Base-by-base conservation (phyloP, 1,140 invertebrate genomes). In the Drosophila sp. region DNA sequence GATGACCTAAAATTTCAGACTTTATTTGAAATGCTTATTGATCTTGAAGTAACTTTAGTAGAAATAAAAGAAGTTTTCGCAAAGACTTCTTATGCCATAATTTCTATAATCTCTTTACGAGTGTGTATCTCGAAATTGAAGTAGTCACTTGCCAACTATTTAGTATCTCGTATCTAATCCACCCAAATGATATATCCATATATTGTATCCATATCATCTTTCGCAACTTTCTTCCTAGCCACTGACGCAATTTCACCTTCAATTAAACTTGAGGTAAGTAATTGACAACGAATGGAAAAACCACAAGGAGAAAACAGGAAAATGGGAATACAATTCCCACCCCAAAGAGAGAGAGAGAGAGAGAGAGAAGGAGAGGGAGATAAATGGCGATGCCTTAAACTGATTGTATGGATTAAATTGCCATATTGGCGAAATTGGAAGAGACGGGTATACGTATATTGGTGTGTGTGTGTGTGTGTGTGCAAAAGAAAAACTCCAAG, bases 391-490 rank as follows among this genome's bases (percentile, higher is more conserved):
- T 90, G 79, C 80, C 80, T 83, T 90, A 82, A 90, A 90, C 87
- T 81, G 87, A 90, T 91, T 91, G 85, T 91, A 67, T 73, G 90
- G 81, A 90, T 91, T 90, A 91, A 90, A 91, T 90, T 90, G 87
- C 87, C 80, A 84, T 91, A 91, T 91, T 91, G 89, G 81, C 54
- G 81, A 89, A 91, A 91, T 91, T 90, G 89, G 72, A 69, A 72
- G 71, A 73, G 84, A 80, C 85, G 66, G 44, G 44, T 27, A 50
- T 50, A 30, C 30, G 4, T 30, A 27, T 50, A 50, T 50, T 23
- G 44, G 44, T 29, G 38, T 44, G 30, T 55, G 69, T 44, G 64
- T 66, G 57, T 44, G 60, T 74, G 44, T 66, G 56, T 57, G 55
- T 41, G 58, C 27, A 62, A 44, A 54, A 11, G 32, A 73, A 69